Base-by-base conservation (phyloP, 2,888 invertebrate species). In the Philonicus albiceps region DNA sequence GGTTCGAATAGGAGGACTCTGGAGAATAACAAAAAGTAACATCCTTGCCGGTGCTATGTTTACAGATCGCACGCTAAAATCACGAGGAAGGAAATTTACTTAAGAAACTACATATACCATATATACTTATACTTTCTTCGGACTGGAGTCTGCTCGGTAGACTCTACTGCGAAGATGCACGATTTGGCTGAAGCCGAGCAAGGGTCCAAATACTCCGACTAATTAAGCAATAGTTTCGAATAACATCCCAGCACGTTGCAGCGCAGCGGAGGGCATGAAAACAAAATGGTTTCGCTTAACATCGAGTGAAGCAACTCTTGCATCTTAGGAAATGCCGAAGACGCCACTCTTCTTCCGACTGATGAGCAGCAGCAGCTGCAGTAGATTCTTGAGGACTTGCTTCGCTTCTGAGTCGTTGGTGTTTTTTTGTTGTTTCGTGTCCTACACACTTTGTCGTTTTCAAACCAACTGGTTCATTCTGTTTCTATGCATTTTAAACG, bases 381-480 rank as follows among this genome's bases (percentile, higher is more conserved):
- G 7, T 49, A 49, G 43, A 78, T 34, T 22, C 40, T 43, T 43
- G 40, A 30, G 16, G 49, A 80, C 43, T 80, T 80, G 80, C 80
- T 49, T 43, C 80, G 80, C 49, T 53, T 16, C 80, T 43, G 19
- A 27, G 22, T 31, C 80, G 80, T 49, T 80, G 80, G 49, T 53
- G 80, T 53, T 72, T 83, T 81, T 78, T 78, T 49, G 40, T 72
- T 83, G 64, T 83, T 83, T 83, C 83, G 40, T 37, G 72, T 31
- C 72, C 83, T 83, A 72, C 83, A 72, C 34, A 83, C 31, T 83
- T 83, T 83, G 83, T 83, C 83, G 83, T 83, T 83, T 83, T 83
- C 83, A 83, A 64, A 83, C 30, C 49, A 22, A 55, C 55, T 30
- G 49, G 37, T 64, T 40, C 55, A 31, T 72, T 64, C 83, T 83